phyloP scores from a whole-genome alignment of 2,888 invertebrate genomes.

The Tuta absoluta region DNA sequence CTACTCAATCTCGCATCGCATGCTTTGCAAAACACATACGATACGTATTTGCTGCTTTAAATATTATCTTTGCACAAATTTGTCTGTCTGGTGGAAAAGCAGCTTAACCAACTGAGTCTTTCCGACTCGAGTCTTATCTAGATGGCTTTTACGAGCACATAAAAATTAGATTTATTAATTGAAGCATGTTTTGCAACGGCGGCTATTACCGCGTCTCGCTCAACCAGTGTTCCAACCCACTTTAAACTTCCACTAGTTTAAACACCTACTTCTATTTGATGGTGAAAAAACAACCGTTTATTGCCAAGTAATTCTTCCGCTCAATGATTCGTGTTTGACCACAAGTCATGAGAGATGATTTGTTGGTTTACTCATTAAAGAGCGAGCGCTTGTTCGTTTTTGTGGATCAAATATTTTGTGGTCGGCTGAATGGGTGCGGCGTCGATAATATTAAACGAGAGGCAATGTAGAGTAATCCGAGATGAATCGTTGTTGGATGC shows the following conservation, averaged over 20 bases:
- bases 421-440: neutral
- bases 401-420: conserved; percentile 6
- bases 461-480: neutral
- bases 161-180: conserved; percentile 29
- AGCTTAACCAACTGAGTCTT: neutral
- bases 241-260: neutral
- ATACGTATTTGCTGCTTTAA: too few species aligned
- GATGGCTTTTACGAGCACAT: conserved; percentile 27
- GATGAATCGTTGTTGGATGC: neutral
- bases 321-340: conserved; percentile 6
- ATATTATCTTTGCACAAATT: too few species aligned
- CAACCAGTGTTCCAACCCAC: conserved; percentile 7
- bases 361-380: conserved; percentile 17
- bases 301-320: conserved; percentile 1
- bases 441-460: conserved; percentile 14
- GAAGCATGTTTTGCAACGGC: conserved; percentile 25
- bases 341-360: conserved; percentile 9
- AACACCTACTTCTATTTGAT: neutral
- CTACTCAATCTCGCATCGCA: too few species aligned
- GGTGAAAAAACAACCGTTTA: conserved; percentile 10
- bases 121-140: conserved; percentile 14
- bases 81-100: too few species aligned
- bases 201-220: conserved; percentile 4
- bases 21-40: too few species aligned
- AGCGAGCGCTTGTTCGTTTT: conserved; percentile 11